These are phyloP conservation scores for Cherax quadricarinatus DNA, from an alignment of 1,140 invertebrate species.

Conservation along the genomic window DNA sequence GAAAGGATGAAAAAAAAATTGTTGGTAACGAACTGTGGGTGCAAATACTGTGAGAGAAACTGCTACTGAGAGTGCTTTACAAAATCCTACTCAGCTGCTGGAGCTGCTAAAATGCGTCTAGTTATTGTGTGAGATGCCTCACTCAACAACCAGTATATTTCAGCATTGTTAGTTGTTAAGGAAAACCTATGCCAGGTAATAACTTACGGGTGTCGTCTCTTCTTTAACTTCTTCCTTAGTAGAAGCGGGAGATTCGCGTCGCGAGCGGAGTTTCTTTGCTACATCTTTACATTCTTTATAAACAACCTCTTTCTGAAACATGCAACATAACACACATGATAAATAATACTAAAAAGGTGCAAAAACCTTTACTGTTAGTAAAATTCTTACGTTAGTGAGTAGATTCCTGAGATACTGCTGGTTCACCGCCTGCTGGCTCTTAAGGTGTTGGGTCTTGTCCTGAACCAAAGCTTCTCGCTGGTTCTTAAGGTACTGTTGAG, in stretches of 20 bases:
- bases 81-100: not conserved
- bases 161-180: not conserved
- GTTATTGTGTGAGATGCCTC: not conserved
- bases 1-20: not conserved
- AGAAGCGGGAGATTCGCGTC: not conserved
- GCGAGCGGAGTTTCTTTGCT: conserved; percentile 8
- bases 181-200: not conserved
- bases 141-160: not conserved
- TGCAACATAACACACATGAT: conserved; percentile 9
- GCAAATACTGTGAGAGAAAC: not conserved
- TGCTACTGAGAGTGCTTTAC: conserved; percentile 1
- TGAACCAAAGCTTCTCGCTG: conserved; percentile 20
- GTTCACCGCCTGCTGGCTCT: not conserved
- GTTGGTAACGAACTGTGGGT: not conserved
- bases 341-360: not conserved
- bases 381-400: conserved; percentile 39
- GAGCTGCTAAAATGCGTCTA: not conserved
- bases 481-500: too few species aligned
- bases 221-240: not conserved
- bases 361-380: not conserved
- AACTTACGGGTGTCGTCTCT: conserved; percentile 26
- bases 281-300: conserved; percentile 5
- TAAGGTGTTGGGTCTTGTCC: not conserved
- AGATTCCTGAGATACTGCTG: conserved; percentile 11
- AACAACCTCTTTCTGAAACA: conserved; percentile 30